Base-by-base conservation (phyloP, 1,140 invertebrate species). In the Lucilia sericata region DNA sequence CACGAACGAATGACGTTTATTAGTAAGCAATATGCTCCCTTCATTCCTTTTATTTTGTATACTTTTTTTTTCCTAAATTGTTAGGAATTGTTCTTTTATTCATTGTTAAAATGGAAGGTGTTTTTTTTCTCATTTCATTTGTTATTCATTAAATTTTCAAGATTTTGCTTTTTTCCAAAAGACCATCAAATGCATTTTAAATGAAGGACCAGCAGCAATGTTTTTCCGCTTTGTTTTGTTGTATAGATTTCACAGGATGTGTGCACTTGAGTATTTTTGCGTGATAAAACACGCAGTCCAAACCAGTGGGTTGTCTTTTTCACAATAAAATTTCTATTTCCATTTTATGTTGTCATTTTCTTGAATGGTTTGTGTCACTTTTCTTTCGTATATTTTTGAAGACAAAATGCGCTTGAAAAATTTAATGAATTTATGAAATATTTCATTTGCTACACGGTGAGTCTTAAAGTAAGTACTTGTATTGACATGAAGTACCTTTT, bases 31-130 rank as follows among this genome's bases (percentile, higher is more conserved):
- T 70, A 70, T 70, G n/a, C 19, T 19, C 8, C n/a, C 21, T 14
- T 1, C 55, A n/a, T 65, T 65, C n/a, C 9, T 1, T 49, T 5
- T 65, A 65, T 65, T 30, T 30, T 30, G 0, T n/a, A 65, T 65
- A 14, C 1, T 65, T 65, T 70, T 21, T 9, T 70, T 70, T 70
- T 70, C 1, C 2, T 70, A 5, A 70, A 21, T 70, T 70, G 65
- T 70, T 21, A 70, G n/a, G 65, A 70, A 70, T 70, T 70, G 13
- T 70, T 21, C 7, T 19, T 60, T 60, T 21, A 21, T 70, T 70
- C 65, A 70, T 70, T 70, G 65, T 70, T 70, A 21, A 70, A 70
- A 70, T 70, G 13, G 65, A 70, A 70, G 65, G 65, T 70, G 19
- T 70, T 70, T 21, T 70, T 36, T 42, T 42, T 42, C 42, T 42